Evolutionary conservation across 2,113 vertebrate species (phyloP), one percentile per base, ranked within the genome.

Genomic region (Tichodroma muraria): DNA sequence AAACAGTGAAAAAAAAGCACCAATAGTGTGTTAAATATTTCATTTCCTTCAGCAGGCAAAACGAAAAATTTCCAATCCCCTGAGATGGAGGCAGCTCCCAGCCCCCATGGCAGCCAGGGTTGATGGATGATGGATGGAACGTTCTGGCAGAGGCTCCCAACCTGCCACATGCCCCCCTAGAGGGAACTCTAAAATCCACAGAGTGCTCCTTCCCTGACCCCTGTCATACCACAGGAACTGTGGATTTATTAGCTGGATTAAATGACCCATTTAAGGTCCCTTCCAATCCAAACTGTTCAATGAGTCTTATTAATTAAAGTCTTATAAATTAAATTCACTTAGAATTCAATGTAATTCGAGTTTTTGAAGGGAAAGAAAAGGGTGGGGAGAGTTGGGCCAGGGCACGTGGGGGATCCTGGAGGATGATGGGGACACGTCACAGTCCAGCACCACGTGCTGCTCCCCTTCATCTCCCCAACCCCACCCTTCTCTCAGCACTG

Each of bases 341-440:
- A 19, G 6, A 88, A 63, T 38, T 71, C 38, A 13, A 9, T 3
- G 49, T 3, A 11, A 77, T 88, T 35, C 15, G n/a, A 25, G 47
- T 35, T 47, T 68, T 1, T 25, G 61, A 68, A 28, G 75, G 33
- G 15, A 50, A 59, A 49, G 4, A 5, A 8, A 44, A 44, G 22
- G 17, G 10, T 9, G 33, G 27, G 50, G 24, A 14, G 65, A 65
- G 45, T 2, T 20, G 42, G 65, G 44, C 3, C 0, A 28, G 22
- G 38, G 19, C 30, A 24, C 0, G 4, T 1, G 64, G 79, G 35
- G 60, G n/a, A n/a, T n/a, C n/a, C n/a, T n/a, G 54, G 47, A 56
- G 61, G 80, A 5, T 1, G 47, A 16, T 0, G 35, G 65, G 30
- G 11, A 17, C 49, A 10, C 1, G 0, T 11, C 19, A 7, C 3